Base-by-base conservation (phyloP, 2,888 invertebrate species). In the Esperia sulphurella region DNA sequence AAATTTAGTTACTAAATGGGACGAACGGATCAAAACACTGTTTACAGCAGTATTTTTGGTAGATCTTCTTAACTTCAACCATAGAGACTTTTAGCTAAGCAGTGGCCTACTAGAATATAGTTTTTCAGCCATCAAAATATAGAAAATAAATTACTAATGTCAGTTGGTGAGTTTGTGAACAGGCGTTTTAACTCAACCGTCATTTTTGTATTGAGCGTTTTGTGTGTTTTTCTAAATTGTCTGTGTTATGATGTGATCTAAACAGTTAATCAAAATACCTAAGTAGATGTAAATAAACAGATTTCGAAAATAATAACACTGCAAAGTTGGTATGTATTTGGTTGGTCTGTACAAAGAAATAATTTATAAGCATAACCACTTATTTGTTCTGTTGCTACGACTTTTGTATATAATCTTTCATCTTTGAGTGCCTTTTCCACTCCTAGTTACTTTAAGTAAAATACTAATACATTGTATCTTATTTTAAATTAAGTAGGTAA, bases 151-250 rank as follows among this genome's bases (percentile, higher is more conserved):
- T 40, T 21, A 21, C 3, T 21, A 40, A 40, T 12, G 42, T 13
- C 29, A 38, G 4, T 37, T 30, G 13, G 45, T 39, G 30, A 33
- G n/a, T 41, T 39, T 29, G 43, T 37, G 37, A 14, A 21, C 21
- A 8, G 13, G 28, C 12, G 41, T 41, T 30, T 8, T 33, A 30
- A 41, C 41, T 31, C 43, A 46, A 55, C 51, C 51, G 55, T 61
- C 55, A 55, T 45, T 56, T 51, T 58, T 54, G 52, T 57, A 52
- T 53, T 54, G 37, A 48, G 55, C 59, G 57, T 59, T 55, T 52
- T 56, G 43, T 58, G 45, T 50, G 48, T 45, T 30, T 48, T 49
- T 41, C 52, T 51, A 68, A 70, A 68, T 65, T 57, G 35, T 49
- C 47, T 50, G 67, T 65, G 56, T 43, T 48, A 58, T n/a, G 5